Conservation (phyloP, 2,113 vertebrate species). For the Loxodonta africana region DNA sequence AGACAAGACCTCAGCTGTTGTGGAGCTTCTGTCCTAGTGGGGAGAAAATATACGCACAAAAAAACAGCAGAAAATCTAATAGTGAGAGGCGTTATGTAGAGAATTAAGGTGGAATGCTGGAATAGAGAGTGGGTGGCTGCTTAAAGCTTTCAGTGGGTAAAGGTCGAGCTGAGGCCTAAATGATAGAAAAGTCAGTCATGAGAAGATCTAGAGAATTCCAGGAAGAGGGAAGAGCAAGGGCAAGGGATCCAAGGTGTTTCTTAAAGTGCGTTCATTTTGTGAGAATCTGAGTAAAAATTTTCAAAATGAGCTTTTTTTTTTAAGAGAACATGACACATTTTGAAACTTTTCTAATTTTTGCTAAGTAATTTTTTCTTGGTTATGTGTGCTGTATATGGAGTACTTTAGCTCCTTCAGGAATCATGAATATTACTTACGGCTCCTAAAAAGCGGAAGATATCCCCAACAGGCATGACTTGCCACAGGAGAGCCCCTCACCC, state of each 20-base stretch:
- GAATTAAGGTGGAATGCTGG: not conserved
- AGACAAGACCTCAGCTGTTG: not conserved
- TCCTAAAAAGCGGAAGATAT: not conserved
- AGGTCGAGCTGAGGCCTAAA: not conserved
- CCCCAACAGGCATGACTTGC: not conserved
- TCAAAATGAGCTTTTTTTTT: not conserved
- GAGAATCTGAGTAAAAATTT: constrained; percentile 58
- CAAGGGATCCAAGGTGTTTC: not conserved
- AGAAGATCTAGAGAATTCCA: not conserved
- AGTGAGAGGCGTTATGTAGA: not conserved
- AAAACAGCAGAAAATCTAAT: not conserved
- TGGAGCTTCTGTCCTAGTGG: not conserved
- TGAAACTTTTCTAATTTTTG: constrained; percentile 50
- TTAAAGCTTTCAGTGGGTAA: not conserved
- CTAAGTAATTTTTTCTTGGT: constrained; percentile 46
- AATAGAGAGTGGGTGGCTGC: not conserved
- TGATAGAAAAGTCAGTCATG: not conserved
- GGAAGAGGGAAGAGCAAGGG: not conserved
- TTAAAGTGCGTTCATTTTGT: constrained; percentile 37
- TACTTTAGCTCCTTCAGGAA: constrained; percentile 27
- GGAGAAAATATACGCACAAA: not conserved
- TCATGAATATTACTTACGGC: not conserved
- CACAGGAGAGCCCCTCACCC: not conserved
- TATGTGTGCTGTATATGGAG: not conserved
- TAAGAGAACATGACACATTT: constrained; percentile 35